Conservation (phyloP, 2,888 invertebrate species). For the Ophion slaviceki region DNA sequence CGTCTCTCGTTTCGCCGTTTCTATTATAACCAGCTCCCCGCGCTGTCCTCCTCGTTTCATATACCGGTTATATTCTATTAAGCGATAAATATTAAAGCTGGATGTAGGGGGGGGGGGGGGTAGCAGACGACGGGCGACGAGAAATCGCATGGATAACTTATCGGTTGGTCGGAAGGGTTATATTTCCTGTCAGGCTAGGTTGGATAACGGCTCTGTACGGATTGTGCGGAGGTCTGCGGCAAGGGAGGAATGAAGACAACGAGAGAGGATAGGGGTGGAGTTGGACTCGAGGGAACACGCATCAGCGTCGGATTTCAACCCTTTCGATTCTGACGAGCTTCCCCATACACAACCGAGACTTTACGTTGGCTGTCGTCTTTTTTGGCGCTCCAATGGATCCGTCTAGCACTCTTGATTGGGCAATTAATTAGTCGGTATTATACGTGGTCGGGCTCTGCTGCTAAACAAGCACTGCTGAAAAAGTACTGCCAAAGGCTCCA, state of each 20-base stretch:
- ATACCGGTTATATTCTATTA: conserved; percentile 79
- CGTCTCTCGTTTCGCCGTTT: conserved; percentile 67
- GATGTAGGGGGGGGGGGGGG: conserved; percentile 56
- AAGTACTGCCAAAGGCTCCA: too few relatives aligned
- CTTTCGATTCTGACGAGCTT: conserved; percentile 58
- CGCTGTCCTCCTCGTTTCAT: neutral
- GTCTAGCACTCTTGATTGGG: conserved; percentile 56
- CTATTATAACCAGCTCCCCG: conserved; percentile 17
- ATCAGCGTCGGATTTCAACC: conserved; percentile 65
- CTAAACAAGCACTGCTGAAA: too few relatives aligned
- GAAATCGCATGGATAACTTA: conserved; percentile 65
- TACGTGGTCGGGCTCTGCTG: too few relatives aligned
- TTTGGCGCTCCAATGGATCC: conserved; percentile 4
- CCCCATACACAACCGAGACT: conserved; percentile 32
- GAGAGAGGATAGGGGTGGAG: conserved; percentile 29
- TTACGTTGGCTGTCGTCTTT: conserved; percentile 1
- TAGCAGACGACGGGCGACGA: conserved; percentile 31
- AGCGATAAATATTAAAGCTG: conserved; percentile 80
- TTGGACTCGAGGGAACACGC: conserved; percentile 60
- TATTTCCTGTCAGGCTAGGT: conserved; percentile 39
- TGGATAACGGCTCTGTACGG: conserved; percentile 37
- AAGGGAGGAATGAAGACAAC: conserved; percentile 20
- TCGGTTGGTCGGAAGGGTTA: conserved; percentile 50
- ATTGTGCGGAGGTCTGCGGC: conserved; percentile 16
- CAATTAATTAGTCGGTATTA: conserved; percentile 62